Percentiles rank a stretch among this genome's conserved stretches.
These are phyloP conservation scores for Ceuthmochares aereus DNA, from an alignment of 2,113 vertebrate genomes.

Conservation along the genomic window DNA sequence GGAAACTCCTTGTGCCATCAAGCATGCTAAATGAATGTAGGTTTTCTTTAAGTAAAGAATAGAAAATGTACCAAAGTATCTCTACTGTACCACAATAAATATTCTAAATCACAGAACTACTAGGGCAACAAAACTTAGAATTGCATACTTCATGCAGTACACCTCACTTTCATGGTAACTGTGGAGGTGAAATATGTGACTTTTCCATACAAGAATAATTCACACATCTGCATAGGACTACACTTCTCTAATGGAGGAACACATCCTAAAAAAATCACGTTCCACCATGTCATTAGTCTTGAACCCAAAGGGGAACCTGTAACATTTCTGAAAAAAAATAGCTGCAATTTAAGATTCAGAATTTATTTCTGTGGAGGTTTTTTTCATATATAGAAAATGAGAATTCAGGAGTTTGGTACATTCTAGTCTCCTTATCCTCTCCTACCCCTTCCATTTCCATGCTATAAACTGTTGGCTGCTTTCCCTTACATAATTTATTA, in stretches of 20 bases:
- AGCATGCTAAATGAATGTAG: not conserved
- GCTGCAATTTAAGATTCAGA: not conserved
- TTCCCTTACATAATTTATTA: not conserved
- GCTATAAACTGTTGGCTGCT: not conserved
- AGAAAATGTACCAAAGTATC: not conserved
- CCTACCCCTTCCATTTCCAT: not conserved
- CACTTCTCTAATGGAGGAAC: not conserved
- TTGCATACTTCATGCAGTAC: not conserved
- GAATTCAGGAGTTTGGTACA: not conserved
- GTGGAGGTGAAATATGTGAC: not conserved
- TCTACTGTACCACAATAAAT: not conserved
- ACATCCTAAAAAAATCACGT: not conserved
- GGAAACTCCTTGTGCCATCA: not conserved
- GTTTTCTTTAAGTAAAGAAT: not conserved
- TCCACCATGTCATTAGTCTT: not conserved
- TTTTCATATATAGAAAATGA: not conserved
- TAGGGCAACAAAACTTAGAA: not conserved
- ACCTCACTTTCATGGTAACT: not conserved
- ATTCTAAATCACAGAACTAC: not conserved
- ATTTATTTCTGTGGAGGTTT: accelerated
- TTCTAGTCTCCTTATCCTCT: not conserved
- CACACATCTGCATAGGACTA: not conserved
- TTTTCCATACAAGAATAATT: not conserved
- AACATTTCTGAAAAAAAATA: not conserved
- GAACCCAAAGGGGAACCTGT: not conserved